phyloP scores from a whole-genome alignment of 1,140 invertebrate species.

The Drosophila guanche region DNA sequence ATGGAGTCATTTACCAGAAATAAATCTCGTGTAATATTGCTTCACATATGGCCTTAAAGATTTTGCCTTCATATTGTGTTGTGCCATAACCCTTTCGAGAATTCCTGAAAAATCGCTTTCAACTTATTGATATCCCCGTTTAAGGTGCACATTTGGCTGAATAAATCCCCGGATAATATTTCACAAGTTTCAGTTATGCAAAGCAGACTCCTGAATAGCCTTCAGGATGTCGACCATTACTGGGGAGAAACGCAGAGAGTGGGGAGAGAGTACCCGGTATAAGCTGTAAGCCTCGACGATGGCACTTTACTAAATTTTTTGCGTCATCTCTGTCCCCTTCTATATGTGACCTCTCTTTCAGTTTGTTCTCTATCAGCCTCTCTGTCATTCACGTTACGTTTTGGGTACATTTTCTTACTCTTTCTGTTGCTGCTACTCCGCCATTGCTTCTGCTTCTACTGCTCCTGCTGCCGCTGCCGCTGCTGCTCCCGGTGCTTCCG shows the following conservation, averaged over 20 bases:
- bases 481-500: constrained; percentile 49
- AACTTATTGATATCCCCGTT: constrained; percentile 17
- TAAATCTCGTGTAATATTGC: too few species aligned
- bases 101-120: constrained; percentile 17
- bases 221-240: not conserved
- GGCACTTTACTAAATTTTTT: constrained; percentile 43
- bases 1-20: not conserved
- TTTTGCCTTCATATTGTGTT: constrained; percentile 1
- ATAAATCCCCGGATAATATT: constrained; percentile 40
- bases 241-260: not conserved
- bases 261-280: not conserved
- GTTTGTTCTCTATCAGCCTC: constrained; percentile 12
- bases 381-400: constrained; percentile 1
- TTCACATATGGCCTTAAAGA: too few species aligned
- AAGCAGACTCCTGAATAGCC: constrained; percentile 34
- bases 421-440: constrained; percentile 14
- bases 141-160: constrained; percentile 1
- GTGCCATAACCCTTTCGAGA: not conserved
- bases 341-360: constrained; percentile 5
- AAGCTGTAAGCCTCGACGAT: constrained; percentile 24
- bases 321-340: too few species aligned
- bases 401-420: constrained; percentile 5
- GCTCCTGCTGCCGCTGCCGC: not conserved
- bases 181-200: constrained; percentile 46
- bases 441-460: constrained; percentile 7